Conservation (phyloP, 2,113 vertebrate species). For the Corythoichthys intestinalis region DNA sequence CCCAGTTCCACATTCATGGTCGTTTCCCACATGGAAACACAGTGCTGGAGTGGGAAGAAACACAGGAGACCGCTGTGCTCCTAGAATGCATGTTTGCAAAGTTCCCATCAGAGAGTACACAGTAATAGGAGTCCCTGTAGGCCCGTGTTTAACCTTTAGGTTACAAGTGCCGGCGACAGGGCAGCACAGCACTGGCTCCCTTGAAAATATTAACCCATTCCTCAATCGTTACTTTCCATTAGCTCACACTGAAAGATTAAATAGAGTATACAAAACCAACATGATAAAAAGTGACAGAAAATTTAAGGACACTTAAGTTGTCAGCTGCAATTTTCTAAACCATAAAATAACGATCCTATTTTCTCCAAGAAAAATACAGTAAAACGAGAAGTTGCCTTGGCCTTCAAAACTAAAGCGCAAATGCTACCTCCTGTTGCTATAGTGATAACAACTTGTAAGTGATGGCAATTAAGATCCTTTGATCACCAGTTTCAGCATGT, state of each 20-base stretch:
- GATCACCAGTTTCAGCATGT: neutral
- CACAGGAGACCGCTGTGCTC: slow-evolving; percentile 64
- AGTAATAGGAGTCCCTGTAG: slow-evolving; percentile 64
- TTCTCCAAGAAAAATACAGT: neutral
- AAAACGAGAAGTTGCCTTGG: neutral
- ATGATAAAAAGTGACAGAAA: neutral
- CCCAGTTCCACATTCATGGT: slow-evolving; percentile 54
- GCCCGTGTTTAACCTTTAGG: slow-evolving; percentile 64
- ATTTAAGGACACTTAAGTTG: slow-evolving; percentile 3
- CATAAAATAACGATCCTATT: neutral
- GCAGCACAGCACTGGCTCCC: slow-evolving; percentile 15
- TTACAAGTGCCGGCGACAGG: slow-evolving; percentile 58
- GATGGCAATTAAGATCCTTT: neutral
- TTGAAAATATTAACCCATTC: slow-evolving; percentile 41
- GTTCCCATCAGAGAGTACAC: slow-evolving; percentile 71
- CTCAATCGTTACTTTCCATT: slow-evolving; percentile 11
- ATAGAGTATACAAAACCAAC: neutral
- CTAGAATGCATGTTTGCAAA: slow-evolving; percentile 67
- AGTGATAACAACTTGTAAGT: neutral
- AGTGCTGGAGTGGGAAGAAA: slow-evolving; percentile 61
- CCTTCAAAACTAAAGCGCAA: neutral
- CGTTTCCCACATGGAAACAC: slow-evolving; percentile 68
- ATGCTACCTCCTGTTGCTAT: neutral
- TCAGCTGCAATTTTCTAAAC: neutral
- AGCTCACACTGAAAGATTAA: slow-evolving; percentile 8